Conservation (phyloP, 2,888 invertebrate genomes). For the Keiferia lycopersicella region DNA sequence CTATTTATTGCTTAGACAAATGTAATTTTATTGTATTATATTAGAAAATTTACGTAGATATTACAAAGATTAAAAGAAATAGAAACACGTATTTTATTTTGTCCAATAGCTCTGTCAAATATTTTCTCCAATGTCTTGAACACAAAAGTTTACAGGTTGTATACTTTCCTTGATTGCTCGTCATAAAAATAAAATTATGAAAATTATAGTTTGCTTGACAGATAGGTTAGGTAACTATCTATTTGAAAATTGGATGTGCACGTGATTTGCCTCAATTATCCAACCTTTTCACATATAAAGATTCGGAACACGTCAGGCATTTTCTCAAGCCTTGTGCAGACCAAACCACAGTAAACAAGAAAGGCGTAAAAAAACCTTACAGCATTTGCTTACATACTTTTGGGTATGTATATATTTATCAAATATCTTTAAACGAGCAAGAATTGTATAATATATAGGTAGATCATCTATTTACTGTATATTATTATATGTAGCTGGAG, state of each 20-base stretch:
- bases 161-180: no score
- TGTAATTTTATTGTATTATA: conserved; percentile 57
- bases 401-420: no score
- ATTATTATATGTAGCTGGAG: no score
- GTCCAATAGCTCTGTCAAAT: not conserved
- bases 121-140: not conserved
- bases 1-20: conserved; percentile 68
- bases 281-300: conserved; percentile 39
- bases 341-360: not conserved
- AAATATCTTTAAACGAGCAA: no score
- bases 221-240: not conserved
- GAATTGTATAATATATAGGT: no score
- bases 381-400: no score
- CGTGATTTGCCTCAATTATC: conserved; percentile 29
- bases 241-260: conserved; percentile 16
- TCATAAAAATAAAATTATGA: not conserved
- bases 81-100: conserved; percentile 24
- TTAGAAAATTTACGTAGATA: conserved; percentile 52
- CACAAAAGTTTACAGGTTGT: no score
- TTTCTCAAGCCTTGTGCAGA: not conserved
- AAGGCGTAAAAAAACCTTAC: no score
- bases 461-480: no score
- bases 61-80: conserved; percentile 43
- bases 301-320: conserved; percentile 17
- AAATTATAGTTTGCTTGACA: conserved; percentile 9